Evolutionary conservation across 37 sponge, comb jelly and placozoan species (phyloP).

Genomic region (Chondrilla cf. caribensis): DNA sequence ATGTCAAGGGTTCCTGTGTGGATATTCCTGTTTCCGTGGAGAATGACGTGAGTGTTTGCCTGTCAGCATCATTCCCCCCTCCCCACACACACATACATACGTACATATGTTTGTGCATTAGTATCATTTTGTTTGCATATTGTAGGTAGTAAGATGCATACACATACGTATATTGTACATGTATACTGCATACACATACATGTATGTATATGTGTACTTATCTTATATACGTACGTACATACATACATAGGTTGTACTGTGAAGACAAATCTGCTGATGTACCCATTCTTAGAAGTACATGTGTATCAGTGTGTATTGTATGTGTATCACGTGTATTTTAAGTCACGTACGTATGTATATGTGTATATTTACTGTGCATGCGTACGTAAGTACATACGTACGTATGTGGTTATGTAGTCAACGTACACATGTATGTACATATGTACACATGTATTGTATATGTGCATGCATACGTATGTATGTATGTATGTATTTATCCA

Average conservation of each 20-base stretch:
- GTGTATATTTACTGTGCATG: background rate
- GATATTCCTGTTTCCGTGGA: conserved; percentile 74
- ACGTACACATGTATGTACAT: background rate
- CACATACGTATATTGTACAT: background rate
- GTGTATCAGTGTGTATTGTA: background rate
- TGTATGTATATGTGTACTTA: background rate
- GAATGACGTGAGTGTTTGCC: conserved; percentile 38
- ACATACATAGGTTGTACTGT: no score
- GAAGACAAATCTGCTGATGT: no score
- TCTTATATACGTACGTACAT: background rate
- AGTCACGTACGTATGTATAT: background rate
- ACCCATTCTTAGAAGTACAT: background rate
- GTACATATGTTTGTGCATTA: background rate
- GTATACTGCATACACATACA: background rate
- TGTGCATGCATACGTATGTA: background rate
- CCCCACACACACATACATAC: no score
- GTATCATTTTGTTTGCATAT: no score
- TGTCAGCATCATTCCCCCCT: no score
- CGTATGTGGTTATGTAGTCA: background rate
- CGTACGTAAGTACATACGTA: no score
- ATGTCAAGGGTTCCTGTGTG: conserved; percentile 43
- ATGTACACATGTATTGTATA: background rate
- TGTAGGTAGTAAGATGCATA: background rate
- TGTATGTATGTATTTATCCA: background rate
- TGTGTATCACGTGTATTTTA: background rate